Evolutionary conservation across 2,888 invertebrate genomes (phyloP), one percentile per base, ranked within the genome.

Genomic region (Hypomecis atomaria): DNA sequence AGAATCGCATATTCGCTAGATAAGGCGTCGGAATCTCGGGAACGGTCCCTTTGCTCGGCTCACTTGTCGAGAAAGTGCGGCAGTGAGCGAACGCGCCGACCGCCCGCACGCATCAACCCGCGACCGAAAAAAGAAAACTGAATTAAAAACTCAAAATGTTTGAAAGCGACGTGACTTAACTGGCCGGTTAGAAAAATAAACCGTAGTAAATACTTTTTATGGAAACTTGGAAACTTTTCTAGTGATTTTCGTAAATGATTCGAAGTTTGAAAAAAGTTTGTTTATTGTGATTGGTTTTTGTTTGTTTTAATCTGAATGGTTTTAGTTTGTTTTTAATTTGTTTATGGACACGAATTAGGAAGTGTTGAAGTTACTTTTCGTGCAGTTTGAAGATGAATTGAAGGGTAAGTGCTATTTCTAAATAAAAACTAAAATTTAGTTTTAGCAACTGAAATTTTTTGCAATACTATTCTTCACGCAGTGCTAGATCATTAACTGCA

Each of bases 41-140:
- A 85, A 68, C 76, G 78, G 73, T 80, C 78, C 78, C 77, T 77
- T 78, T 71, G 60, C 48, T 73, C 89, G 89, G 60, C 48, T 73
- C 89, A 89, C 81, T 89, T 85, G 84, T 80, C 81, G 78, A 79
- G 75, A 76, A 78, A 81, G 76, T 75, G 81, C 74, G 78, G 78
- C 62, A 64, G 75, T 50, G 86, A 78, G 69, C 82, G 84, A 78
- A 77, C 84, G 88, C 79, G 80, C 78, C 74, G 74, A 45, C 65
- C 75, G 72, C 71, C 65, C 75, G 70, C 70, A 59, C 66, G 62
- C 59, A 61, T 66, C 68, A 70, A 68, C 70, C 61, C 73, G 71
- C 73, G 71, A 71, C 57, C 57, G 48, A 57, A 75, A 67, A 69
- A 70, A 64, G 40, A 63, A 73, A 73, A 71, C 57, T 73, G 65